Conservation (phyloP, 2,113 vertebrate genomes). For the Narcine bancroftii region DNA sequence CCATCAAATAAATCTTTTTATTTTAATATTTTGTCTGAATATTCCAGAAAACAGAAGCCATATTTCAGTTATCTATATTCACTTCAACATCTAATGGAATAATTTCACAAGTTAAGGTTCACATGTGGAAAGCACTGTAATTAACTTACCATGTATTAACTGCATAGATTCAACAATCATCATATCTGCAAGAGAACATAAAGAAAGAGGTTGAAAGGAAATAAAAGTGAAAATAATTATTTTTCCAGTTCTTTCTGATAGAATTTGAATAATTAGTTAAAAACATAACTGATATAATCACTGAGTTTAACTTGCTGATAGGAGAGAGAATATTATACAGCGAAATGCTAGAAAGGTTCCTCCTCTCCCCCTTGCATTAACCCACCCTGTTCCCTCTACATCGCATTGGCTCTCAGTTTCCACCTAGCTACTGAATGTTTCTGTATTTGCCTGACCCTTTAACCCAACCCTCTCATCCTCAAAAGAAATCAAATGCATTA, state of each 20-base stretch:
- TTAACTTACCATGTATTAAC: conserved; percentile 40
- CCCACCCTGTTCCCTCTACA: no score
- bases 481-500: no score
- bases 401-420: no score
- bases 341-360: no score
- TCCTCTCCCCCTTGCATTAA: no score
- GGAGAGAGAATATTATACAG: no score
- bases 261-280: background rate
- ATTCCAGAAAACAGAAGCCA: conserved; percentile 42
- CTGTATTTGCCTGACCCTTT: no score
- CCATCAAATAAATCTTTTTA: background rate
- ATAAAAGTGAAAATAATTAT: background rate
- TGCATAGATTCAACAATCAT: conserved; percentile 38
- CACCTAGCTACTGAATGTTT: no score
- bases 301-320: no score
- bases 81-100: background rate
- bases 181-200: conserved; percentile 34
- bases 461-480: no score
- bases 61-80: background rate
- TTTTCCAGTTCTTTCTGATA: background rate
- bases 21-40: no score
- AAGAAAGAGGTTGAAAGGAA: background rate
- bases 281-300: no score
- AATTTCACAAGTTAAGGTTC: background rate
- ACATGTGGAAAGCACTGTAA: background rate